Evolutionary conservation across 1,140 invertebrate species (phyloP).

Genomic region (Probaryconus sp.): DNA sequence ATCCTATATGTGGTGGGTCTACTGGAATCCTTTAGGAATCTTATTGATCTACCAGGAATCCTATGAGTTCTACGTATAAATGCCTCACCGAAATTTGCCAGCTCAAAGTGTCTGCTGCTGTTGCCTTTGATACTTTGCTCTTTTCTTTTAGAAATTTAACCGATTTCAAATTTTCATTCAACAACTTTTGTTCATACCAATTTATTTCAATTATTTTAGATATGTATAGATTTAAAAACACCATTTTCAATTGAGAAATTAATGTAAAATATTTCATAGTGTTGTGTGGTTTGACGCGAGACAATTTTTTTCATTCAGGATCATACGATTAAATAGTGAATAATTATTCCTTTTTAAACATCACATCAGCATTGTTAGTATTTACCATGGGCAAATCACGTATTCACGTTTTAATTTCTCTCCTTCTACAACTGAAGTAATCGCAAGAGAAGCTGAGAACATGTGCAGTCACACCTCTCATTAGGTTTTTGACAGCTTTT

Average conservation of each 20-base stretch:
- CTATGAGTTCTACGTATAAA: constrained; percentile 23
- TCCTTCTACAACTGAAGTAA: constrained; percentile 70
- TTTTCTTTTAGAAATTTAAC: neutral
- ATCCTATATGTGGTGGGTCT: constrained; percentile 25
- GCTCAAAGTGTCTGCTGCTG: constrained; percentile 2
- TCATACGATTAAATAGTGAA: too few relatives aligned
- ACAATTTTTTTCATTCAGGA: too few relatives aligned
- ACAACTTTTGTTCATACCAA: too few relatives aligned
- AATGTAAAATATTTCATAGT: too few relatives aligned
- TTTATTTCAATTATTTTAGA: too few relatives aligned
- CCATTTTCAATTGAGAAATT: too few relatives aligned
- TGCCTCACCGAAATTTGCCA: constrained; percentile 30
- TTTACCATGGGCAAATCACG: constrained; percentile 64
- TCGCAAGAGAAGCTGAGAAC: constrained; percentile 72
- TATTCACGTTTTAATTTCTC: constrained; percentile 72
- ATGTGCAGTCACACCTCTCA: constrained; percentile 80
- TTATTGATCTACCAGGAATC: constrained; percentile 38
- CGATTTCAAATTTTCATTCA: too few relatives aligned
- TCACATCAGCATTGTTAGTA: neutral
- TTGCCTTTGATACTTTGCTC: constrained; percentile 3
- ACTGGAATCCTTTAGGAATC: constrained; percentile 50
- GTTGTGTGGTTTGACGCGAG: too few relatives aligned
- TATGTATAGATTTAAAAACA: too few relatives aligned
- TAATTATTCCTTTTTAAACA: neutral
- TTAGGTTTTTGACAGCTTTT: constrained; percentile 79